Percentiles rank a stretch among this genome's conserved stretches.
Conservation (phyloP, 2,797 vertebrate species). For the Sebastes itinus region DNA sequence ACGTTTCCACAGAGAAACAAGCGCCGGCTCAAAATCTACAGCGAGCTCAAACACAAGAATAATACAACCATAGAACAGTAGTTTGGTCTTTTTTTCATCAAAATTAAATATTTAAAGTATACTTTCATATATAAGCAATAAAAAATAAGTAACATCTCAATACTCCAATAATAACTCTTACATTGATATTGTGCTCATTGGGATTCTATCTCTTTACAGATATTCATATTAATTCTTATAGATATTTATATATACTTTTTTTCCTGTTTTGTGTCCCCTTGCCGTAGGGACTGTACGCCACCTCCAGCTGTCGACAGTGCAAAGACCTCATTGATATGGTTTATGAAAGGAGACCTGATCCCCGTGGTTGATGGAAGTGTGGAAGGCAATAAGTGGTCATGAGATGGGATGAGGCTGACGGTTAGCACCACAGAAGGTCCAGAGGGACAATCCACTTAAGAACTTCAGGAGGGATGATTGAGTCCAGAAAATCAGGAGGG, state of each 20-base stretch:
- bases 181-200: constrained; percentile 82
- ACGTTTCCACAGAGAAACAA: constrained; percentile 56
- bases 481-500: neutral
- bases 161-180: constrained; percentile 71
- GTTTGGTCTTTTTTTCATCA: constrained; percentile 79
- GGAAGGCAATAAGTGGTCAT: constrained; percentile 75
- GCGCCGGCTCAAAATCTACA: constrained; percentile 56
- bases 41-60: constrained; percentile 67
- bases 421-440: constrained; percentile 89
- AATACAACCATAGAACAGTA: constrained; percentile 75
- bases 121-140: constrained; percentile 74
- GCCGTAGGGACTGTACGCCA: constrained; percentile 24
- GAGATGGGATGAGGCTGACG: constrained; percentile 79
- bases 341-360: constrained; percentile 45
- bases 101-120: constrained; percentile 71
- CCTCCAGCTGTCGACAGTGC: constrained; percentile 64
- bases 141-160: constrained; percentile 81
- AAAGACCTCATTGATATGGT: constrained; percentile 57
- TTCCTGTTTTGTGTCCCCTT: constrained; percentile 45
- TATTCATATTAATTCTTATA: constrained; percentile 57
- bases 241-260: constrained; percentile 56
- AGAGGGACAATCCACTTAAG: constrained; percentile 52
- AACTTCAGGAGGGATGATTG: neutral
- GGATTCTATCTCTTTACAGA: constrained; percentile 73
- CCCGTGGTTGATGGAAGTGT: constrained; percentile 50